These are phyloP conservation scores for Schizotus pectinicornis DNA, from an alignment of 2,888 invertebrate genomes.

Conservation along the genomic window DNA sequence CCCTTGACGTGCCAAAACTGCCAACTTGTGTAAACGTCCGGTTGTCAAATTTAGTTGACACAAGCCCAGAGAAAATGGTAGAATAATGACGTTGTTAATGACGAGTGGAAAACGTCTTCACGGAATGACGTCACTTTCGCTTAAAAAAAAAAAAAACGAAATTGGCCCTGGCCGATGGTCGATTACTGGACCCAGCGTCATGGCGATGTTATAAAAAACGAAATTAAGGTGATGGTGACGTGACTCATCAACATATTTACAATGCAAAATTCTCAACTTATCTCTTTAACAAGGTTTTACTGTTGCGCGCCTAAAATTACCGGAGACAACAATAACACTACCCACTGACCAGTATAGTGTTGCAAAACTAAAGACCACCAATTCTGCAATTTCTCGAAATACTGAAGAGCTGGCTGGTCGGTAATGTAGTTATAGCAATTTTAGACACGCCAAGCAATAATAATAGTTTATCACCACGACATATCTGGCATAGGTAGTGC, in stretches of 20 bases:
- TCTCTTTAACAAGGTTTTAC: constrained; percentile 13
- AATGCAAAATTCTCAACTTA: constrained; percentile 22
- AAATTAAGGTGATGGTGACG: constrained; percentile 8
- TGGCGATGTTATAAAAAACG: constrained; percentile 2
- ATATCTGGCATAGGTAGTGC: constrained; percentile 22
- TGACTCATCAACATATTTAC: constrained; percentile 13
- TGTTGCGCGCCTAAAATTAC: no score
- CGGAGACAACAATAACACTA: no score
- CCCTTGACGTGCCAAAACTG: constrained; percentile 21
- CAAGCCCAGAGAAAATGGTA: no score
- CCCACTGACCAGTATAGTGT: no score
- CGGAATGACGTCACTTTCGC: no score
- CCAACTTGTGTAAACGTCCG: constrained; percentile 30
- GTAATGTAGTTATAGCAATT: constrained; percentile 18
- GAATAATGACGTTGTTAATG: neutral
- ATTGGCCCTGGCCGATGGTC: no score
- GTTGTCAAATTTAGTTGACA: neutral
- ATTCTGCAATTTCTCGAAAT: neutral
- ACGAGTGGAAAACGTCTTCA: neutral
- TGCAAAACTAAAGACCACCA: no score
- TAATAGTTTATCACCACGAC: constrained; percentile 27
- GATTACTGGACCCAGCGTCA: neutral
- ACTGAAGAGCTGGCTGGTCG: neutral
- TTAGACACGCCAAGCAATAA: constrained; percentile 21
- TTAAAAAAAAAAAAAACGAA: no score